phyloP scores from a whole-genome alignment of 2,113 vertebrate genomes.

The Sebastes fasciatus region DNA sequence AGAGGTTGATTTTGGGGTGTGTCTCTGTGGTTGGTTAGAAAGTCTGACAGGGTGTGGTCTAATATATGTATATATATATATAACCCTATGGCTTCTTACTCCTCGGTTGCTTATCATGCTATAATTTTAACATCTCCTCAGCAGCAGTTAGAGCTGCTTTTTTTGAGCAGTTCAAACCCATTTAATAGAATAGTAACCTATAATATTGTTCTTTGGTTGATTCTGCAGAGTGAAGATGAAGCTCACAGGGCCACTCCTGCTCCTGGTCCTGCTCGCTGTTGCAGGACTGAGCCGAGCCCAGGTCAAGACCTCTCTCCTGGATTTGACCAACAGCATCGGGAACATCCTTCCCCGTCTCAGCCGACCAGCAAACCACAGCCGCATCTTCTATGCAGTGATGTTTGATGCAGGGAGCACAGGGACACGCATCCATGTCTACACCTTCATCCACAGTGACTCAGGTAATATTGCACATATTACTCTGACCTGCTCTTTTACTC shows the following conservation, averaged over 20 bases:
- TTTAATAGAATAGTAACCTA: background rate
- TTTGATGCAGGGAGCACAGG: slow-evolving; percentile 98
- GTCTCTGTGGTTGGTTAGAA: slow-evolving; percentile 44
- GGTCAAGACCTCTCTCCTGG: slow-evolving; percentile 46
- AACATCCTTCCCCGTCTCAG: slow-evolving; percentile 84
- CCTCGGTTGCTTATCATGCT: slow-evolving; percentile 18
- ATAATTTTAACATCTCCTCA: slow-evolving; percentile 33
- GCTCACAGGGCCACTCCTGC: slow-evolving; percentile 27
- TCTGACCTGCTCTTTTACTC: background rate
- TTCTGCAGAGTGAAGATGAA: slow-evolving; percentile 72
- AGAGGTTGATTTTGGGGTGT: slow-evolving; percentile 22
- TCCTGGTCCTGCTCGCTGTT: slow-evolving; percentile 50
- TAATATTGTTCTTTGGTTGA: background rate
- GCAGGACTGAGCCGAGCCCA: slow-evolving; percentile 30
- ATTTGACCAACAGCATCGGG: slow-evolving; percentile 72
- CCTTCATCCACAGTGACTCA: slow-evolving; percentile 88
- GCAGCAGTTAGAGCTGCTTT: slow-evolving; percentile 21
- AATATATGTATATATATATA: slow-evolving; percentile 4
- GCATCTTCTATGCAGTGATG: slow-evolving; percentile 93
- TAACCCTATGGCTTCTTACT: slow-evolving; percentile 18
- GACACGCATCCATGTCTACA: slow-evolving; percentile 95
- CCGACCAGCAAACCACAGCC: slow-evolving; percentile 87
- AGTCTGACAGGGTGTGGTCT: slow-evolving; percentile 59
- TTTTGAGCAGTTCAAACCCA: background rate
- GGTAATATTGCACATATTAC: slow-evolving; percentile 77